phyloP scores from a whole-genome alignment of 2,113 vertebrate genomes.

The Esox niger region DNA sequence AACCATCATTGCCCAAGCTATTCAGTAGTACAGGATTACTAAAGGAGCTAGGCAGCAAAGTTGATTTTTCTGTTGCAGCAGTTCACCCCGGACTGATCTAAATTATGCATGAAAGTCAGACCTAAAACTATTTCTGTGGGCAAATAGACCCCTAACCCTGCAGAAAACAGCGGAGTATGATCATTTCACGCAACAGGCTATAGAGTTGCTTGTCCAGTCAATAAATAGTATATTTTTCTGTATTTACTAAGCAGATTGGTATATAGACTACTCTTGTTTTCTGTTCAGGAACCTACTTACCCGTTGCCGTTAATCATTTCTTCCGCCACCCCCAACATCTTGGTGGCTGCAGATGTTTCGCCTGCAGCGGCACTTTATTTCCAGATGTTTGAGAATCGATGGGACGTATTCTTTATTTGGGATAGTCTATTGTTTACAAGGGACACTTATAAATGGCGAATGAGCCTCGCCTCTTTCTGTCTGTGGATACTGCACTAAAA shows the following conservation, averaged over 20 bases:
- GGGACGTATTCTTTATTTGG: slow-evolving; percentile 22
- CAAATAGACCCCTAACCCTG: not conserved
- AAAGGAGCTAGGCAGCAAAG: too few species aligned
- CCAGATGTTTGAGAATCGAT: slow-evolving; percentile 50
- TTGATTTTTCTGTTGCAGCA: too few species aligned
- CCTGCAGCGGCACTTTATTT: slow-evolving; percentile 19
- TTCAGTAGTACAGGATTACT: too few species aligned
- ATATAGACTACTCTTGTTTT: not conserved
- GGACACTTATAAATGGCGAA: slow-evolving; percentile 34
- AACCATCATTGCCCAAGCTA: too few species aligned
- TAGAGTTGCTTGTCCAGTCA: not conserved
- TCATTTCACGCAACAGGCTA: not conserved
- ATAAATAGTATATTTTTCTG: too few species aligned
- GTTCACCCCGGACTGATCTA: too few species aligned
- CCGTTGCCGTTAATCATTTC: slow-evolving; percentile 69
- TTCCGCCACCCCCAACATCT: slow-evolving; percentile 61
- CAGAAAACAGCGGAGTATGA: not conserved
- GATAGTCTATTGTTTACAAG: not conserved
- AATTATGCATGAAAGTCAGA: too few species aligned
- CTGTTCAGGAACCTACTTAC: slow-evolving; percentile 50
- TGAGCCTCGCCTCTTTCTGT: slow-evolving; percentile 49
- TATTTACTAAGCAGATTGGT: not conserved
- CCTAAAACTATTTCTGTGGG: not conserved
- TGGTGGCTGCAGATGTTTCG: slow-evolving; percentile 6
- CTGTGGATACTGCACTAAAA: not conserved